Evolutionary conservation across 2,888 invertebrate genomes (phyloP), one percentile per base, ranked within the genome.

Genomic region (Cheilosia variabilis): DNA sequence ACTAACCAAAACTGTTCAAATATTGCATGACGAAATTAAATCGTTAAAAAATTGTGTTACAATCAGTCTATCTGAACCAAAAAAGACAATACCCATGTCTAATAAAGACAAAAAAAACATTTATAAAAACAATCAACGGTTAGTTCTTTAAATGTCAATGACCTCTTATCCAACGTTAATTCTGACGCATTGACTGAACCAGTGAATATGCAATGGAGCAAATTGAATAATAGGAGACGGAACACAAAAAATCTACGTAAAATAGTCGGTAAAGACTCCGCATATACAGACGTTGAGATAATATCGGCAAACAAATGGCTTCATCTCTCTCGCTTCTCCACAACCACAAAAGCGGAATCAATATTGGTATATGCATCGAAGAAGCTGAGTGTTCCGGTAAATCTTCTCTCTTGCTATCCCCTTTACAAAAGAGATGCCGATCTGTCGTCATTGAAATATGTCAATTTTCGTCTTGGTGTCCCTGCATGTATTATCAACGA

Each of bases 341-440:
- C 60, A n/a, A 24, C 41, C 4, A 71, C 60, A 9, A 63, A 73
- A 45, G 19, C 72, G 17, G 53, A 76, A 19, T 52, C 68, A 52
- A 58, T 45, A 50, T n/a, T 76, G 13, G 24, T 22, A 7, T 57
- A 66, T 50, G 58, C 34, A 45, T 76, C 57, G 2, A 66, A 58
- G 22, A 76, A 65, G 58, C 58, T 76, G 13, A 63, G 7, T 55
- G 27, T 73, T 43, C 63, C 63, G 37, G n/a, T 15, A n/a, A 66
- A 66, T 45, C 50, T 34, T 19, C 57, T 66, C 19, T 57, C 65
- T 19, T 57, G 62, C 24, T 55, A 41, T 10, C 47, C 50, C 5
- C 58, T 76, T 13, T 55, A 41, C 10, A 76, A 76, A 60, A 76
- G 19, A 53, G 53, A 76, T 60, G 68, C 43, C 22, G 76, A 76